Evolutionary conservation across 2,113 vertebrate genomes (phyloP).

Genomic region (Xiphophorus maculatus): DNA sequence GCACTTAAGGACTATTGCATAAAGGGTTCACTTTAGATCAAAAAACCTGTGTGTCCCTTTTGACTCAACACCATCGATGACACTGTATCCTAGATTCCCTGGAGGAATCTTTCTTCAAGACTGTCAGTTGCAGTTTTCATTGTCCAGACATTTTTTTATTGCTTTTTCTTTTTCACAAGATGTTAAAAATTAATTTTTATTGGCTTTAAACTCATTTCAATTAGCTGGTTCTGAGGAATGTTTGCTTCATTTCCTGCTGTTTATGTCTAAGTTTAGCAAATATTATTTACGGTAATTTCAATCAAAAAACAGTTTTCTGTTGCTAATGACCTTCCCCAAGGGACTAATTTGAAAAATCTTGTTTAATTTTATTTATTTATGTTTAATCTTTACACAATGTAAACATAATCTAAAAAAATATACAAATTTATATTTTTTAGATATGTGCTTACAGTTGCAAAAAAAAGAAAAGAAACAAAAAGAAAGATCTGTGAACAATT

Average conservation of each 20-base stretch:
- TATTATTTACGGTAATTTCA: no score
- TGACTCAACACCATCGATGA: not conserved
- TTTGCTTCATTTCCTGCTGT: not conserved
- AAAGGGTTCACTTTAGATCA: not conserved
- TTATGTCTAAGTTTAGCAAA: not conserved
- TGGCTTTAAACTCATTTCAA: not conserved
- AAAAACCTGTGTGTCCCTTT: not conserved
- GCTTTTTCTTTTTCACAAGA: no score
- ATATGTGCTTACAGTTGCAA: not conserved
- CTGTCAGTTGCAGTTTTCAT: not conserved
- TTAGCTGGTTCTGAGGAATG: not conserved
- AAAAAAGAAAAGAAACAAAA: no score
- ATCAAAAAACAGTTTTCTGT: no score
- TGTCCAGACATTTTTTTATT: no score
- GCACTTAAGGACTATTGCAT: not conserved
- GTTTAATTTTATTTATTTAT: no score
- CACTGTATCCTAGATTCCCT: no score
- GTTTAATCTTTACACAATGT: no score
- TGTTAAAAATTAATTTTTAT: not conserved
- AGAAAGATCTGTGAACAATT: not conserved
- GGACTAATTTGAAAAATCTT: no score
- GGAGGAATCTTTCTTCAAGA: not conserved
- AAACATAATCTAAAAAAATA: no score
- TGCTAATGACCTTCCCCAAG: no score
- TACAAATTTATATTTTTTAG: not conserved